Evolutionary conservation across 2,888 invertebrate species (phyloP), one percentile per base, ranked within the genome.

Genomic region (Protodeltote pygarga): DNA sequence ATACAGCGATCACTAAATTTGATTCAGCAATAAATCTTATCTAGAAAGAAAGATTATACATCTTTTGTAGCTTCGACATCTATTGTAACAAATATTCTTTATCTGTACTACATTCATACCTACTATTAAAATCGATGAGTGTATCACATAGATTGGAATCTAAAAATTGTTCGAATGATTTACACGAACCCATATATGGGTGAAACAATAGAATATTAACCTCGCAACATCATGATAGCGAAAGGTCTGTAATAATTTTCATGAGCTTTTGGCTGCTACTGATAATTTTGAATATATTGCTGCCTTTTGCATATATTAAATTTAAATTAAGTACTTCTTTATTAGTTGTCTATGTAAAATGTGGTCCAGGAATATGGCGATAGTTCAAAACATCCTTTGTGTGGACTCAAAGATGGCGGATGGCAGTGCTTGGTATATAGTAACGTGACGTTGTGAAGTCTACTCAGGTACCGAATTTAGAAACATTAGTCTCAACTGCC

Each of bases 131-230:
- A 52, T 31, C 33, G 31, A 62, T 44, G 21, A 27, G 40, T 41
- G 25, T 25, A 40, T 40, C 29, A 40, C 20, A 44, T 14, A 33
- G 65, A 60, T 65, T 37, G n/a, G 10, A 13, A 46, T 63, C 46
- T 57, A 66, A 48, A 66, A 66, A 46, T 31, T 53, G 34, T 47
- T 39, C 34, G 28, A 53, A 66, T 66, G 58, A 66, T 63, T 48
- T 61, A 59, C 38, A 46, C 35, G n/a, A 19, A 13, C 10, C 52
- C 52, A 35, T 60, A 31, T 64, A 53, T 34, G 47, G 41, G 17
- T 62, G 64, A 72, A 77, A 81, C 82, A 82, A 80, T 78, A 63
- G 74, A 65, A 70, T 69, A 75, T 71, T 64, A 54, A 53, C 62
- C 71, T 66, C 71, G 54, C 61, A 51, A 40, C 42, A 61, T 65